Base-by-base conservation (phyloP, 2,888 invertebrate species). In the Troglohyphantes excavatus region DNA sequence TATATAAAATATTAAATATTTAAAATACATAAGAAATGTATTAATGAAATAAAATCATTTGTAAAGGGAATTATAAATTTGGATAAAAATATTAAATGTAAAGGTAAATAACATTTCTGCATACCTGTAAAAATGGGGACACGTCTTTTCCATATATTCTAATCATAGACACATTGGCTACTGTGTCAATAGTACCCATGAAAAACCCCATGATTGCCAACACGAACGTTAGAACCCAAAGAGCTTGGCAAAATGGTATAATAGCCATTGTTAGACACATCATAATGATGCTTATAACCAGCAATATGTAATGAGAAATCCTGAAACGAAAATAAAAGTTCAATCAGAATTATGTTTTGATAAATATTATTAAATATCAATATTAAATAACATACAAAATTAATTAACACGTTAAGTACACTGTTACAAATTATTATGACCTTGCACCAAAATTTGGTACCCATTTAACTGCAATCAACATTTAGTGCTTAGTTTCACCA, bases 181-280 rank as follows among this genome's bases (percentile, higher is more conserved):
- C 93, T 46, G 94, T 94, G 92, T 94, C 94, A 27, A 94, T 93
- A 88, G 93, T 93, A 6, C 94, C 94, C 94, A 94, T 94, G 92
- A 93, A 93, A 92, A 94, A 93, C 0, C 94, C 94, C 94, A 94
- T 94, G 63, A 94, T 82, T 89, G 93, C 94, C 75, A 94, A 92
- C 39, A 94, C 93, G 17, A 92, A 83, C 0, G 92, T 92, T 33
- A 93, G 90, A 63, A 92, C 92, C 53, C 91, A 85, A 6, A 93
- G 87, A 19, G 89, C 73, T 39, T 89, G 68, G 84, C 94, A 94
- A 70, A 93, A 92, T 2, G 94, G 94, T 87, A 94, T 93, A 72
- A 94, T 73, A 63, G 93, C 93, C 93, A 94, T 93, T 61, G 93
- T 93, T 39, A 94, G 88, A 0, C 94, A 93, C 87, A 94, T 92